phyloP scores from a whole-genome alignment of 2,888 invertebrate genomes.

The Druceiella hillmani region DNA sequence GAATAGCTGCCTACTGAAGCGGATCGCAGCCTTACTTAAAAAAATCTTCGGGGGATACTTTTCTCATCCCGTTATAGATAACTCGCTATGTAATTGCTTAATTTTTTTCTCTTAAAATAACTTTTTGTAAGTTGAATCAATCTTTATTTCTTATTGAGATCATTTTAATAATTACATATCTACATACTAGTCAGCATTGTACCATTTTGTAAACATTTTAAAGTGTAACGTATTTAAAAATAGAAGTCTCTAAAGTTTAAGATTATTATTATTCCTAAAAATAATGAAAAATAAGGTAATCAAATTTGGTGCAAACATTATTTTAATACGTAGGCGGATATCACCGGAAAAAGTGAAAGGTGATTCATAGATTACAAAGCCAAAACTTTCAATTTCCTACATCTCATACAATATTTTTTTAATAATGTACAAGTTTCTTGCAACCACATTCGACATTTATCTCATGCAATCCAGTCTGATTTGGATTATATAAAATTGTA shows the following conservation, averaged over 20 bases:
- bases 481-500: conserved; percentile 22
- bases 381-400: conserved; percentile 15
- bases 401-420: conserved; percentile 19
- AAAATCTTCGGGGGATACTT: too few relatives aligned
- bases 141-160: conserved; percentile 14
- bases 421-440: conserved; percentile 15
- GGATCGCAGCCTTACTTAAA: too few relatives aligned
- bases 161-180: conserved; percentile 12
- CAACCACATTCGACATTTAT: conserved; percentile 17
- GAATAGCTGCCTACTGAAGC: too few relatives aligned
- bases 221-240: conserved; percentile 6
- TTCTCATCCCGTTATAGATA: too few relatives aligned
- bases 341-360: too few relatives aligned
- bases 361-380: too few relatives aligned
- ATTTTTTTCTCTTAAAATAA: too few relatives aligned
- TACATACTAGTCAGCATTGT: conserved; percentile 7
- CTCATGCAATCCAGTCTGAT: conserved; percentile 19
- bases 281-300: conserved; percentile 14
- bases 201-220: conserved; percentile 4
- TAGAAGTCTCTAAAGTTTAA: conserved; percentile 6
- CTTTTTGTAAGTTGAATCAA: too few relatives aligned
- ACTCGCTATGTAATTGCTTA: too few relatives aligned
- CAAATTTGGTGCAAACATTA: conserved; percentile 16
- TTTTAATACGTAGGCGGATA: too few relatives aligned
- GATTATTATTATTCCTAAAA: conserved; percentile 9